Conservation (phyloP, 2,113 vertebrate species). For the Phasianus colchicus region DNA sequence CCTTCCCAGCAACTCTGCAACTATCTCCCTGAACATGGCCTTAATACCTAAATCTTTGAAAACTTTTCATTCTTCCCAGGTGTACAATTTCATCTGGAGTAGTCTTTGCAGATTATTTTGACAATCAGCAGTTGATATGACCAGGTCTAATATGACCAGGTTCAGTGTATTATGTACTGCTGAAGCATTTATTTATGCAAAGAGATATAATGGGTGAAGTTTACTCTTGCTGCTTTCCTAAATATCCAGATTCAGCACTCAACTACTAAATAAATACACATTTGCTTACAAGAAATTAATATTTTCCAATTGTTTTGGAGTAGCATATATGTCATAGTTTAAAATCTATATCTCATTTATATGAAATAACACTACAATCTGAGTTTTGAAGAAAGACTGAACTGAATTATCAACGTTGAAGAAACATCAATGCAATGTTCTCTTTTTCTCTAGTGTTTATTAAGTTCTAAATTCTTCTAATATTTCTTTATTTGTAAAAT, state of each 20-base stretch:
- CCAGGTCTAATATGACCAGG: slow-evolving; percentile 26
- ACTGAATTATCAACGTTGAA: neutral
- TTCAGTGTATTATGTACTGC: slow-evolving; percentile 28
- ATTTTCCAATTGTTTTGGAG: neutral
- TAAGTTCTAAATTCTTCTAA: neutral
- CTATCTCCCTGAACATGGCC: too few species aligned
- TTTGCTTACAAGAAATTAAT: neutral
- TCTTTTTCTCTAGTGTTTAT: neutral
- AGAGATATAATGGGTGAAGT: neutral
- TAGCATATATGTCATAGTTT: neutral
- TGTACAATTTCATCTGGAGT: neutral
- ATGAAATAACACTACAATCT: neutral
- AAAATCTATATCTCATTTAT: neutral
- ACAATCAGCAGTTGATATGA: slow-evolving; percentile 2
- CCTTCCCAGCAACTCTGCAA: neutral
- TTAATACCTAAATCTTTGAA: neutral
- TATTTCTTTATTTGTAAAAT: neutral
- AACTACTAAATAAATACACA: neutral
- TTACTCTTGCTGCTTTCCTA: neutral
- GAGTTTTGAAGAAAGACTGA: neutral
- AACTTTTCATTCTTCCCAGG: neutral
- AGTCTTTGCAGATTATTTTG: neutral
- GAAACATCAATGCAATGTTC: neutral
- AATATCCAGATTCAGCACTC: neutral
- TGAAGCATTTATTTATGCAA: slow-evolving; percentile 6